A percentile compares a stretch with the other conserved stretches of the same genome.
Conservation (phyloP, 2,888 invertebrate species). For the Podotricha telesiphe region DNA sequence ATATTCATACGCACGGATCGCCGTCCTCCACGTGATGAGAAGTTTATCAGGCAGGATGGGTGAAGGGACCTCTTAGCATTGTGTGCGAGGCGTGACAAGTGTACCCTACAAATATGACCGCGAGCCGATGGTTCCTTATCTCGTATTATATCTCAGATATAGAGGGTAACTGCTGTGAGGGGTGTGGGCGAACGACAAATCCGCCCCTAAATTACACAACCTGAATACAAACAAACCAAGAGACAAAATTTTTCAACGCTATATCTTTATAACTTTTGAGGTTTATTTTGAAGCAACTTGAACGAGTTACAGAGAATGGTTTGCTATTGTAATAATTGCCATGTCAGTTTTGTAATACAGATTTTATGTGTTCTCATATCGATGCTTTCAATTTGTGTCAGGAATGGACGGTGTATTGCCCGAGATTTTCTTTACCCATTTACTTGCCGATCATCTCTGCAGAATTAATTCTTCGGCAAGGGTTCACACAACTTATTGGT, state of each 20-base stretch:
- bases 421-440: constrained; percentile 42
- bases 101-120: constrained; percentile 31
- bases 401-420: constrained; percentile 35
- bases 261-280: not conserved
- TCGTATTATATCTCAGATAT: constrained; percentile 57
- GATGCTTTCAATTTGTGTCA: constrained; percentile 36
- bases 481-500: constrained; percentile 29
- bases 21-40: not conserved
- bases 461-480: constrained; percentile 39
- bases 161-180: constrained; percentile 57
- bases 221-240: constrained; percentile 31
- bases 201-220: constrained; percentile 21
- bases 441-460: constrained; percentile 40
- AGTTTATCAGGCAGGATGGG: not conserved
- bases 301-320: constrained; percentile 3
- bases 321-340: constrained; percentile 12
- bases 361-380: constrained; percentile 11
- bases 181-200: no score
- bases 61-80: not conserved
- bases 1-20: not conserved
- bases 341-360: not conserved
- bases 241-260: not conserved
- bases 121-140: constrained; percentile 33
- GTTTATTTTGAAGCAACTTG: constrained; percentile 5
- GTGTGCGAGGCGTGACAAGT: constrained; percentile 28